Evolutionary conservation across 2,888 invertebrate genomes (phyloP), one percentile per base, ranked within the genome.

Genomic region (Limnephilus rhombicus): DNA sequence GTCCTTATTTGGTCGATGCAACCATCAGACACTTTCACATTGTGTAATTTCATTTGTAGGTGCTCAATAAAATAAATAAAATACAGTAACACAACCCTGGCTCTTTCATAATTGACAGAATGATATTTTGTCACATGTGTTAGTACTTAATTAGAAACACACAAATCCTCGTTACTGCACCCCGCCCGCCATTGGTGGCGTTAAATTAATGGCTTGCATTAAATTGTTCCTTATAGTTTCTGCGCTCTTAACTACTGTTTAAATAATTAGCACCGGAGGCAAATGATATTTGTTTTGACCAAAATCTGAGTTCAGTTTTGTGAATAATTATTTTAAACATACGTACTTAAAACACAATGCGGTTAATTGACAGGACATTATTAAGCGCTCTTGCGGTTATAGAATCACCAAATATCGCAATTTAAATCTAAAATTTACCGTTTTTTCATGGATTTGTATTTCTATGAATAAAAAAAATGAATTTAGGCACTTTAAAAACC

Each of bases 101-200:
- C 53, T 68, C 53, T 68, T 68, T 68, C 53, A 68, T 24, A 68
- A 68, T 68, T 68, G 53, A 24, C 13, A 18, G 53, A 68, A 68
- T 68, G 18, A 15, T 29, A 83, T 85, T 45, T 90, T 91, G 93
- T 92, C 93, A 93, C 93, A 93, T 93, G 93, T 92, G 93, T 88
- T 91, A 92, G 92, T 92, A 92, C 93, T 93, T 93, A 93, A 93
- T 93, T 93, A 93, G 92, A 93, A 93, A 92, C 92, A 92, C 92
- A 93, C 92, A 93, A 93, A 93, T 93, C 92, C 92, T 91, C 89
- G 89, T 92, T 92, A 89, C 53, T 45, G 85, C 41, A 24, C 24
- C 34, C 41, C 80, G 53, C 53, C 68, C 34, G 3, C 15, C 91
- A 91, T 45, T 31, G 81, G 91, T 82, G 88, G 81, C 81, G 18